Percentiles rank a stretch among this genome's conserved stretches.
Evolutionary conservation across 2,888 invertebrate species (phyloP).

Genomic region (Linnaemya tessellans): DNA sequence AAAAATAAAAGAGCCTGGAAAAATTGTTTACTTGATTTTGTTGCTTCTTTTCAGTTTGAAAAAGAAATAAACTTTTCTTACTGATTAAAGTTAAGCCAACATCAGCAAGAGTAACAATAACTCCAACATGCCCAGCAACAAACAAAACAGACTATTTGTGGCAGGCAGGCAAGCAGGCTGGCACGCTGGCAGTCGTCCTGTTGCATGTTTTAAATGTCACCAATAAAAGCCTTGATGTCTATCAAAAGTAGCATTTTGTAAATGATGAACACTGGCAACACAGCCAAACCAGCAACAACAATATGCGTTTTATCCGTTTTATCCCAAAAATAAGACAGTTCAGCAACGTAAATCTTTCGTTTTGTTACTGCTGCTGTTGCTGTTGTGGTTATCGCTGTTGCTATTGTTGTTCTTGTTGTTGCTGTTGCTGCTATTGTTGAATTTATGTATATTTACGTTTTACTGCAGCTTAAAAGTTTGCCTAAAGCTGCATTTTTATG

Average conservation of each 20-base stretch:
- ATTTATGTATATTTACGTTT: constrained; percentile 70
- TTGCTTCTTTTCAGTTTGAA: constrained; percentile 21
- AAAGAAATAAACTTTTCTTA: constrained; percentile 54
- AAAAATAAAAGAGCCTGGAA: constrained; percentile 50
- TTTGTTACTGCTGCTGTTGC: constrained; percentile 18
- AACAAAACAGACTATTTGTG: constrained; percentile 41
- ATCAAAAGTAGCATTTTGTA: constrained; percentile 63
- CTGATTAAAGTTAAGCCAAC: constrained; percentile 62
- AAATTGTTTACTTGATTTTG: constrained; percentile 53
- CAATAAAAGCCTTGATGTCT: constrained; percentile 67
- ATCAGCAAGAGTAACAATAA: constrained; percentile 16
- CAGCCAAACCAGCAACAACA: constrained; percentile 40
- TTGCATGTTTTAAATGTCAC: constrained; percentile 65
- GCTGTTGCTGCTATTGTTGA: constrained; percentile 25
- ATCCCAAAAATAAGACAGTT: constrained; percentile 55
- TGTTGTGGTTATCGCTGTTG: background rate
- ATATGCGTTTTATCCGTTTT: constrained; percentile 65
- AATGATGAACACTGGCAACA: constrained; percentile 56
- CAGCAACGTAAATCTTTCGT: constrained; percentile 58
- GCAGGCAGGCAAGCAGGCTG: constrained; percentile 21
- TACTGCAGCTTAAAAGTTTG: constrained; percentile 63
- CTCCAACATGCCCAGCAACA: constrained; percentile 9
- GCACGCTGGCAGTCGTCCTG: constrained; percentile 41
- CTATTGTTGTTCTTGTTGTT: background rate
- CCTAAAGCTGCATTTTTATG: constrained; percentile 65